These are phyloP conservation scores for Lymantria dispar DNA, from an alignment of 2,888 invertebrate species.

Conservation along the genomic window DNA sequence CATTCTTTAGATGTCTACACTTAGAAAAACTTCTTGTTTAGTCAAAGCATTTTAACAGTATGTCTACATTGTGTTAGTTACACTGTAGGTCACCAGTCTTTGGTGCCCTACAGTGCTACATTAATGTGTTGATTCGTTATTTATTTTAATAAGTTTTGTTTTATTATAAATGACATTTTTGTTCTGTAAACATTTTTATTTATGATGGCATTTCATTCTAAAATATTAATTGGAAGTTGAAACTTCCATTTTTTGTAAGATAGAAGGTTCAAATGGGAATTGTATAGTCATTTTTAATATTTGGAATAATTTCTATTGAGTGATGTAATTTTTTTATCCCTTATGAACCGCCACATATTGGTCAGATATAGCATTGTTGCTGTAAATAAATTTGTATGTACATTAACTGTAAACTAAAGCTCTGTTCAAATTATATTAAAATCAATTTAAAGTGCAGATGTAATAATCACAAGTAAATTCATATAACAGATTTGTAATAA, in stretches of 20 bases:
- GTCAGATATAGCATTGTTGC: constrained; percentile 1
- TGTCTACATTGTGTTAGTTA: neutral
- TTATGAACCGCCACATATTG: constrained; percentile 5
- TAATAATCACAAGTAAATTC: too few species aligned
- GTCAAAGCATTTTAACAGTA: too few species aligned
- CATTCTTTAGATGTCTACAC: too few species aligned
- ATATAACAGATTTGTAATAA: neutral
- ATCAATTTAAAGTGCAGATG: neutral
- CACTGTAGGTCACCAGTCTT: neutral
- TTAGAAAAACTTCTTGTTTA: too few species aligned
- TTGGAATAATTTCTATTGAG: neutral
- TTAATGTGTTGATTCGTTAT: neutral
- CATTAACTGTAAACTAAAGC: neutral
- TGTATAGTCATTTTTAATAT: constrained; percentile 3
- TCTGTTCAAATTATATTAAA: neutral
- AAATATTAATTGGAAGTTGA: neutral
- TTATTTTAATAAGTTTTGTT: neutral
- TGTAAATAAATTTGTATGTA: constrained; percentile 4
- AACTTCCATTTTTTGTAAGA: neutral
- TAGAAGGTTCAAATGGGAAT: constrained; percentile 8
- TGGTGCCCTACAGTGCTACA: neutral
- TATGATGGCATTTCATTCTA: constrained; percentile 12
- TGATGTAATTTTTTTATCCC: constrained; percentile 3
- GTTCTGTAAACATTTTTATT: constrained; percentile 2
- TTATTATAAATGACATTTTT: constrained; percentile 7